Evolutionary conservation across 2,888 invertebrate genomes (phyloP).

Genomic region (Melangyna quadrimaculata): DNA sequence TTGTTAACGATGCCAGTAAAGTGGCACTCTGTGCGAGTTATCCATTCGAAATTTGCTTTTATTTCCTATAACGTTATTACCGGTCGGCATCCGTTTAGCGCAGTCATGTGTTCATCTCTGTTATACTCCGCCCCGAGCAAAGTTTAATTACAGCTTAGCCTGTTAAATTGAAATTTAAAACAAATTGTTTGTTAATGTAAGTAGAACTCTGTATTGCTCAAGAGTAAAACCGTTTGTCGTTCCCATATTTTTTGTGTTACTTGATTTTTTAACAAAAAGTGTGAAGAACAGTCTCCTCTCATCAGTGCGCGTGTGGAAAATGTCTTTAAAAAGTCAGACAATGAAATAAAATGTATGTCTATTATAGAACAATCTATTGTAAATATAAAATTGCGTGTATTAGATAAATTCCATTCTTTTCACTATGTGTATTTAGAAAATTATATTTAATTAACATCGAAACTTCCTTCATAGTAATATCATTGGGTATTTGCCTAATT

Average conservation of each 20-base stretch:
- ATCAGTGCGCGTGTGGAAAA: slow-evolving; percentile 4
- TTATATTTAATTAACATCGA: background rate
- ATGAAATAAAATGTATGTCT: background rate
- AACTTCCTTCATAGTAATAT: background rate
- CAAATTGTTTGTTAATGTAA: slow-evolving; percentile 34
- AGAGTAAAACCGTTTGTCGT: background rate
- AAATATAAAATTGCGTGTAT: background rate
- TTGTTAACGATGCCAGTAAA: slow-evolving; percentile 30
- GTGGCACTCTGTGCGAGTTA: slow-evolving; percentile 25
- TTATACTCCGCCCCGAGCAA: slow-evolving; percentile 44
- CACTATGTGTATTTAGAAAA: background rate
- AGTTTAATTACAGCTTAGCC: slow-evolving; percentile 38
- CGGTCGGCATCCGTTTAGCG: slow-evolving; percentile 50
- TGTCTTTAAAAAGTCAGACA: background rate
- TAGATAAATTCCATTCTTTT: background rate
- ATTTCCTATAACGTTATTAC: slow-evolving; percentile 38
- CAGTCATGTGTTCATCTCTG: slow-evolving; percentile 3
- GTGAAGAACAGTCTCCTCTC: background rate
- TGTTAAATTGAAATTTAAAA: background rate
- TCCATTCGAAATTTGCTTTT: slow-evolving; percentile 24
- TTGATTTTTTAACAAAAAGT: slow-evolving; percentile 14
- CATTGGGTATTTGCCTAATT: background rate
- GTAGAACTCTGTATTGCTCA: slow-evolving; percentile 20
- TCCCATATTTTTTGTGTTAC: slow-evolving; percentile 15
- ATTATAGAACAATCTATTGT: background rate